A percentile compares a stretch with the other conserved stretches of the same genome.
These are phyloP conservation scores for Entomyzon cyanotis DNA, from an alignment of 2,113 vertebrate genomes.

Conservation along the genomic window DNA sequence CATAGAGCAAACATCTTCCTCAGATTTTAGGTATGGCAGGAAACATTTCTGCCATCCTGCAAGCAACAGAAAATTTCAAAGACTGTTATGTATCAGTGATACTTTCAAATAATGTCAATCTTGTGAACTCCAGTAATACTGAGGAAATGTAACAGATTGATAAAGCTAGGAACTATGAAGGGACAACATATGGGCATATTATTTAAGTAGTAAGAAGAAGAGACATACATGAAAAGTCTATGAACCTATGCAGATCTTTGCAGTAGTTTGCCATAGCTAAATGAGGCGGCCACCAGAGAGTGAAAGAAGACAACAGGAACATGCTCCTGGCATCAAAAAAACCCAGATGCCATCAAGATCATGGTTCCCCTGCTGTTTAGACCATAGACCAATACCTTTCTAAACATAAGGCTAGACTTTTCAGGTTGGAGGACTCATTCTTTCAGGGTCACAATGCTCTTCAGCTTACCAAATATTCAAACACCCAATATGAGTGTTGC, in stretches of 20 bases:
- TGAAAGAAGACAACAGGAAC: background rate
- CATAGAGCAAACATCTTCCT: background rate
- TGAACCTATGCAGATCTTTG: background rate
- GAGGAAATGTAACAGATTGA: background rate
- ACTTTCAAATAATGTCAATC: background rate
- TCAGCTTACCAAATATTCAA: background rate
- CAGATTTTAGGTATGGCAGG: background rate
- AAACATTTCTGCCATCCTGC: background rate
- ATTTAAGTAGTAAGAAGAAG: background rate
- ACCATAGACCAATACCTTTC: background rate
- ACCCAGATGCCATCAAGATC: background rate
- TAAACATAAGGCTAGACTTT: background rate
- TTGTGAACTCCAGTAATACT: background rate
- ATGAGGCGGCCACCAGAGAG: background rate
- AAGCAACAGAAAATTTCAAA: background rate
- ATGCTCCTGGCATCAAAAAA: background rate
- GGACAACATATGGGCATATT: fast-evolving
- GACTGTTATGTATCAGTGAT: background rate
- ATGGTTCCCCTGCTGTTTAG: background rate
- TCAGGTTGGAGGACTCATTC: background rate
- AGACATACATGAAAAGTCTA: background rate
- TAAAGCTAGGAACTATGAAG: background rate
- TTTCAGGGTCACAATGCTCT: background rate
- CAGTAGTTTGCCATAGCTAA: background rate
- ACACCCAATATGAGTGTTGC: background rate